phyloP scores from a whole-genome alignment of 2,888 invertebrate genomes.

The Stegophylla sp. region DNA sequence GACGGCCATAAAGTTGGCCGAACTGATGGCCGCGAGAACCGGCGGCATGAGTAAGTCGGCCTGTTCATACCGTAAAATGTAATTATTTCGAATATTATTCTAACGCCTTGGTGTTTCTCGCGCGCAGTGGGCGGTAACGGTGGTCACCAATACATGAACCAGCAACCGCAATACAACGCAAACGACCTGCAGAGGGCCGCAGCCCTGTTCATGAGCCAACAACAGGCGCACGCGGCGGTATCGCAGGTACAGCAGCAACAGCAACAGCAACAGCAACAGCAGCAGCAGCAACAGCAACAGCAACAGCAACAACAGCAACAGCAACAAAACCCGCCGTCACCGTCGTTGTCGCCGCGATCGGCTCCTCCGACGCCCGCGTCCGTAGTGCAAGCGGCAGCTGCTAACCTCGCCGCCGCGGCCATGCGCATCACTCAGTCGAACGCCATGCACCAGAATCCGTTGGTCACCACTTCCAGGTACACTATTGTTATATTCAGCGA shows the following conservation, averaged over 20 bases:
- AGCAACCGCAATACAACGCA: conserved; percentile 63
- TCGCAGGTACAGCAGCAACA: conserved; percentile 64
- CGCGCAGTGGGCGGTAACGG: conserved; percentile 56
- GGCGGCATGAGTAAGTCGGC: conserved; percentile 60
- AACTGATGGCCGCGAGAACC: conserved; percentile 63
- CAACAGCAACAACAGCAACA: conserved; percentile 61
- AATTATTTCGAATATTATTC: too few relatives aligned
- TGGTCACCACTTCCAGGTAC: conserved; percentile 60
- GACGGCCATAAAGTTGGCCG: conserved; percentile 64
- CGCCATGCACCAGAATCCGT: conserved; percentile 59
- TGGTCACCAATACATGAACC: conserved; percentile 62
- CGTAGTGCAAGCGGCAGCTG: conserved; percentile 77
- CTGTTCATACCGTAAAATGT: too few relatives aligned
- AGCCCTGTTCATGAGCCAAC: conserved; percentile 62
- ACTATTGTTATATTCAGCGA: not conserved
- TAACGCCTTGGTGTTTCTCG: too few relatives aligned
- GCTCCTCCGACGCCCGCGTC: conserved; percentile 67
- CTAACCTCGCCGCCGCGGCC: conserved; percentile 78
- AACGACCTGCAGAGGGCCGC: conserved; percentile 63
- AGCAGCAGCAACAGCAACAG: conserved; percentile 67
- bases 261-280: conserved; percentile 74
- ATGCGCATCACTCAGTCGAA: conserved; percentile 68
- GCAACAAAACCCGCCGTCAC: conserved; percentile 64
- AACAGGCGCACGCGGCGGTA: conserved; percentile 60
- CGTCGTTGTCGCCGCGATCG: conserved; percentile 66